Evolutionary conservation across 30 jellyfish, hydroid and myxozoan genomes (phyloP), one percentile per base, ranked within the genome.

Genomic region (Calvadosia cruxmelitensis): DNA sequence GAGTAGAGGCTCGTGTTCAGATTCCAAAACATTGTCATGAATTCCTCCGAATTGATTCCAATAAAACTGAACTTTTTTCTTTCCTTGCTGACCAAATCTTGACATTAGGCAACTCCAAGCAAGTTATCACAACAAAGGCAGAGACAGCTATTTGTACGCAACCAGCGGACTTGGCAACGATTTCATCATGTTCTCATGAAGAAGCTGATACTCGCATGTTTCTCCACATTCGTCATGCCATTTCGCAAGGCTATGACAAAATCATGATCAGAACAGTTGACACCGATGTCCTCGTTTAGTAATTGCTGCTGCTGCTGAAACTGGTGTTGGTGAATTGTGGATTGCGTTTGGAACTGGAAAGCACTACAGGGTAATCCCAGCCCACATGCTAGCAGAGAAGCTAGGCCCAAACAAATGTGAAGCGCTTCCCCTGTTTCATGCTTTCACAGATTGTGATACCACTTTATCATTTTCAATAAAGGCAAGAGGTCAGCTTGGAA

Each of bases 1-100:
- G 31, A 2, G 83, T 77, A 7, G 51, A 49, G 15, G 64, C 31
- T 12, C 33, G 33, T 48, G 49, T 67, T 30, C 66, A 31, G 27
- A 53, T 73, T 5, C 87, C 87, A 50, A 76, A 67, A 31, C 66
- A 82, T 50, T 82, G 94, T 79, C 68, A 66, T 12, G 28, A 83
- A 33, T 83, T 83, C 64, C 81, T 83, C 1, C 63, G 92, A 25
- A 77, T 13, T 0, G 70, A 83, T 51, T 52, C 68, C 65, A 77
- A 83, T 68, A 83, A 83, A 62, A 75, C 67, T 24, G 79, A 80
- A 69, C 78, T 82, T 34, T 80, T 80, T 63, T 31, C 25, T 24
- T 82, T 66, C 57, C 42, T 82, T 10, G 78, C 94, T 1, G 72
- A 25, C 29, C 31, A 80, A 7, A 12, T 77, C 27, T 52, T 29